These are phyloP conservation scores for Cantharis flavilabris DNA, from an alignment of 2,888 invertebrate genomes.

Conservation along the genomic window DNA sequence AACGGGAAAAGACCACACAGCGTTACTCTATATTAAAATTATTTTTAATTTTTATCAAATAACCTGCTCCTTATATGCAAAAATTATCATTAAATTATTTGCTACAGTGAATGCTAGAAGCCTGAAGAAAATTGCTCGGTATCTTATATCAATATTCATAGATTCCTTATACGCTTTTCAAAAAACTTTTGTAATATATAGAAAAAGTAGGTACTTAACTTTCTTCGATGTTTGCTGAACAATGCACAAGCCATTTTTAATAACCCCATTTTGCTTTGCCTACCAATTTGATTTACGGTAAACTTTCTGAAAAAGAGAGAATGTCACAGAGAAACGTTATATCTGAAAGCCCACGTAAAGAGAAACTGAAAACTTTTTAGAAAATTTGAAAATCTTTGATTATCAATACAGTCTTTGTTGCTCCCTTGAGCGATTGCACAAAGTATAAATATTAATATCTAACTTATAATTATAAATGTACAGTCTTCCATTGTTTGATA, in stretches of 20 bases:
- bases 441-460: too few relatives aligned
- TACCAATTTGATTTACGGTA: not conserved
- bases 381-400: too few relatives aligned
- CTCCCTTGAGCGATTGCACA: too few relatives aligned
- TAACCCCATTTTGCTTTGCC: not conserved
- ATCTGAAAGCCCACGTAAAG: not conserved
- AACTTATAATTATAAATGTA: too few relatives aligned
- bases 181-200: not conserved
- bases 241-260: not conserved
- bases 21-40: constrained; percentile 34
- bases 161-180: not conserved
- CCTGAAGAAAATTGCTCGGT: not conserved
- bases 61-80: constrained; percentile 18
- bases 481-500: too few relatives aligned
- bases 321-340: not conserved
- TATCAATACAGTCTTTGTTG: too few relatives aligned
- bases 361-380: not conserved
- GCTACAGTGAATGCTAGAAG: constrained; percentile 25
- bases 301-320: not conserved
- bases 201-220: not conserved
- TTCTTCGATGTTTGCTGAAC: not conserved
- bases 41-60: constrained; percentile 21
- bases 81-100: constrained; percentile 29
- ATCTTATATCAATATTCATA: not conserved
- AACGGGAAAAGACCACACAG: constrained; percentile 40